Conservation (phyloP, 2,888 invertebrate genomes). For the Automeris io region DNA sequence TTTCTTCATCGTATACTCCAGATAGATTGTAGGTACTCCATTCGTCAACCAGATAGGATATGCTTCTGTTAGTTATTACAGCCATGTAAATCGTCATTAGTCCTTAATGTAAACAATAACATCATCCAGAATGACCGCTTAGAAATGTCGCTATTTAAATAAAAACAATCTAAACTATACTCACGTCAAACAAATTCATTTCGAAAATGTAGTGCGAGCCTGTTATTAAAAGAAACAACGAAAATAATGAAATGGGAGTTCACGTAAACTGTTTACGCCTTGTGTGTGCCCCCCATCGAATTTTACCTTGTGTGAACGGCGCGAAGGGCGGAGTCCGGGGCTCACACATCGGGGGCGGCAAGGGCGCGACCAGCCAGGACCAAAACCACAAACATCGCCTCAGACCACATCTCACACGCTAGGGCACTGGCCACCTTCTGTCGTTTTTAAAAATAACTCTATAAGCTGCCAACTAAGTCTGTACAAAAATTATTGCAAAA, state of each 20-base stretch:
- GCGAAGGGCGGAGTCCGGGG: constrained; percentile 24
- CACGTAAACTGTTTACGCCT: constrained; percentile 60
- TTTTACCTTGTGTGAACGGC: constrained; percentile 53
- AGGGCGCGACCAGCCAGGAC: constrained; percentile 31
- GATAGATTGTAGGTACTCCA: too few relatives aligned
- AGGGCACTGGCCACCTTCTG: constrained; percentile 73
- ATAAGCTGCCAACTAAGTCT: constrained; percentile 56
- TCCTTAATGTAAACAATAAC: constrained; percentile 44
- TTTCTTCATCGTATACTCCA: too few relatives aligned
- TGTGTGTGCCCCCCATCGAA: constrained; percentile 64
- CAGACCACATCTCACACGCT: constrained; percentile 72
- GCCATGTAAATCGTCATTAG: too few relatives aligned
- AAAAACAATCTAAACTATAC: constrained; percentile 21
- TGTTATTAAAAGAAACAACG: constrained; percentile 13
- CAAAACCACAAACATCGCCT: constrained; percentile 62
- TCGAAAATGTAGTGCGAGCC: constrained; percentile 1
- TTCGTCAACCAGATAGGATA: too few relatives aligned
- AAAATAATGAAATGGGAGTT: constrained; percentile 53
- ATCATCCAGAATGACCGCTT: constrained; percentile 43
- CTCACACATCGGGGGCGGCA: constrained; percentile 20
- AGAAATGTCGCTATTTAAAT: constrained; percentile 37
- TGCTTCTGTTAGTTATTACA: too few relatives aligned
- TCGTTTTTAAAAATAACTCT: constrained; percentile 73
- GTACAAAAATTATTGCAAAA: constrained; percentile 22
- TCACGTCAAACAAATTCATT: constrained; percentile 13